Evolutionary conservation across 2,113 vertebrate genomes (phyloP).

Genomic region (Oriolus oriolus): DNA sequence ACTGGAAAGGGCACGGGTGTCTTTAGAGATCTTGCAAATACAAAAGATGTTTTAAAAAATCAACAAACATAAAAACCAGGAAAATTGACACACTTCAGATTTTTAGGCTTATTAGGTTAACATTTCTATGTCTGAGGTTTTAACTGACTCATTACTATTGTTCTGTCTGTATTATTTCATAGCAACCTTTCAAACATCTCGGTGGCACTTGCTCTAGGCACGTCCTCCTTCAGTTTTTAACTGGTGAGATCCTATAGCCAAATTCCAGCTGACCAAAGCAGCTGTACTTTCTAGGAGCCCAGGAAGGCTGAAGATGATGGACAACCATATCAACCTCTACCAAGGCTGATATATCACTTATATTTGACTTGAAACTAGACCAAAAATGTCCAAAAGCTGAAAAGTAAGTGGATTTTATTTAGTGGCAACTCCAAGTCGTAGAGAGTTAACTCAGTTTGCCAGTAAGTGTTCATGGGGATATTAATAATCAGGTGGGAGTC

Average conservation of each 20-base stretch:
- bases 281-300: neutral
- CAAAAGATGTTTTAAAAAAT: neutral
- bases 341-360: neutral
- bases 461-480: neutral
- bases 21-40: slow-evolving; percentile 7
- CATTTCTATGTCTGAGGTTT: neutral
- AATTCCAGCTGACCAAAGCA: neutral
- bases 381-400: neutral
- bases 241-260: neutral
- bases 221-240: accelerated
- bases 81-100: neutral
- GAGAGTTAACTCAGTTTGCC: neutral
- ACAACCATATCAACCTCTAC: neutral
- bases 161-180: neutral
- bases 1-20: neutral
- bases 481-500: neutral
- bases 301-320: neutral
- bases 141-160: neutral
- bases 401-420: neutral
- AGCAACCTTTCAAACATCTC: neutral
- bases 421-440: neutral
- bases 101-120: neutral
- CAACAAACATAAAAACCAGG: neutral
- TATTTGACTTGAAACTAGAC: neutral
- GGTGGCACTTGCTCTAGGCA: neutral